phyloP scores from a whole-genome alignment of 2,797 vertebrate species.

The Petrocephalus sullivani region DNA sequence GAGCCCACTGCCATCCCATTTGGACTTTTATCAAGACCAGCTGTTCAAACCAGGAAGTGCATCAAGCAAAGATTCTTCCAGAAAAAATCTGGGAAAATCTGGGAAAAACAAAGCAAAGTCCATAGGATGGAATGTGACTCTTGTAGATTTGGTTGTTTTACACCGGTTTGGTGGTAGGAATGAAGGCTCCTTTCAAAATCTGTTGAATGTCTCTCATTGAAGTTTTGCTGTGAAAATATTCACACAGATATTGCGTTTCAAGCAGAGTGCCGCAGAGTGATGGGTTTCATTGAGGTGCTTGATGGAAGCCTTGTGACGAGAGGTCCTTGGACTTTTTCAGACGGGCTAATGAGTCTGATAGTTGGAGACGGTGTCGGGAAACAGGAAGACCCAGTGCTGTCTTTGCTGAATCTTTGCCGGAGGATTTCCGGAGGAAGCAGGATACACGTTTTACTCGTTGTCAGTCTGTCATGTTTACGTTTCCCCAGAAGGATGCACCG shows the following conservation, averaged over 20 bases:
- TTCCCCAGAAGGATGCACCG: conserved; percentile 1
- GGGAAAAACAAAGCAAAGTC: conserved; percentile 38
- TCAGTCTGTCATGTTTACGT: conserved; percentile 26
- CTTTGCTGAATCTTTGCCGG: conserved; percentile 11
- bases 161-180: conserved; percentile 24
- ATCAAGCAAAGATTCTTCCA: conserved; percentile 30
- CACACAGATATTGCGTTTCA: conserved; percentile 1
- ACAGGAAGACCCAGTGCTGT: conserved; percentile 39
- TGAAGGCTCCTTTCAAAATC: conserved; percentile 32
- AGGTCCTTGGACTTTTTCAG: not conserved
- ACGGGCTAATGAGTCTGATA: not conserved
- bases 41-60: conserved; percentile 50
- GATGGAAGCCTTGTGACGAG: not conserved
- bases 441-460: conserved; percentile 44
- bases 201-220: conserved; percentile 22
- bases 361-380: conserved; percentile 21
- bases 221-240: conserved; percentile 20
- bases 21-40: conserved; percentile 53
- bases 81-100: conserved; percentile 25
- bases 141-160: conserved; percentile 46
- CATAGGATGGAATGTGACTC: conserved; percentile 36
- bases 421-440: conserved; percentile 27
- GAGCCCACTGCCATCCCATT: conserved; percentile 38
- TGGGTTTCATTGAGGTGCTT: not conserved
- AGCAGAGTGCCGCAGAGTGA: conserved; percentile 14